Evolutionary conservation across 1,140 invertebrate genomes (phyloP).

Genomic region (Cephus cinctus): DNA sequence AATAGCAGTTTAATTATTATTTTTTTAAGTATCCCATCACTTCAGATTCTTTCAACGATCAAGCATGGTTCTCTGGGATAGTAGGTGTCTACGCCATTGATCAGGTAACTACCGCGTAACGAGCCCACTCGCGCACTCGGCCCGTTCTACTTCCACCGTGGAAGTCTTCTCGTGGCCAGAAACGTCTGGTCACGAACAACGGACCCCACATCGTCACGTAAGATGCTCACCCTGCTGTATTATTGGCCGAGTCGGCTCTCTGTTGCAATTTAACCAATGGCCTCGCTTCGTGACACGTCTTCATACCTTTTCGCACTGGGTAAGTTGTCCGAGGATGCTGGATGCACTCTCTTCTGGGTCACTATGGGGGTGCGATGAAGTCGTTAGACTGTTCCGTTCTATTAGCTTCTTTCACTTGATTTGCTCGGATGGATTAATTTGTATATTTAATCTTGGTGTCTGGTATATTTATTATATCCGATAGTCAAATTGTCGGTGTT

Average conservation of each 20-base stretch:
- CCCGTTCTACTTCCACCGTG: constrained; percentile 19
- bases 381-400: too few species aligned
- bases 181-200: constrained; percentile 37
- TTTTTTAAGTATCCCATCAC: too few species aligned
- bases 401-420: too few species aligned
- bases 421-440: too few species aligned
- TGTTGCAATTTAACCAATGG: constrained; percentile 17
- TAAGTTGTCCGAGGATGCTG: too few species aligned
- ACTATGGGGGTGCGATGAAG: too few species aligned
- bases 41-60: background rate
- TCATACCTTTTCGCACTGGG: constrained; percentile 7
- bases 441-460: too few species aligned
- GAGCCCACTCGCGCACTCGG: constrained; percentile 29
- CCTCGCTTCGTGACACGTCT: constrained; percentile 7
- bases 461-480: too few species aligned
- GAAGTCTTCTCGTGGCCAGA: constrained; percentile 7
- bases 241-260: constrained; percentile 19
- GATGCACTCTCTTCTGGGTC: too few species aligned
- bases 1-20: too few species aligned
- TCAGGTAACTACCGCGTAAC: constrained; percentile 36
- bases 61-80: constrained; percentile 1
- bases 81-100: constrained; percentile 32
- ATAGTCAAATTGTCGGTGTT: too few species aligned
- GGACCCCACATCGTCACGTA: constrained; percentile 41
- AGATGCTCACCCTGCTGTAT: constrained; percentile 27